Base-by-base conservation (phyloP, 2,113 vertebrate genomes). In the Chitala chitala region DNA sequence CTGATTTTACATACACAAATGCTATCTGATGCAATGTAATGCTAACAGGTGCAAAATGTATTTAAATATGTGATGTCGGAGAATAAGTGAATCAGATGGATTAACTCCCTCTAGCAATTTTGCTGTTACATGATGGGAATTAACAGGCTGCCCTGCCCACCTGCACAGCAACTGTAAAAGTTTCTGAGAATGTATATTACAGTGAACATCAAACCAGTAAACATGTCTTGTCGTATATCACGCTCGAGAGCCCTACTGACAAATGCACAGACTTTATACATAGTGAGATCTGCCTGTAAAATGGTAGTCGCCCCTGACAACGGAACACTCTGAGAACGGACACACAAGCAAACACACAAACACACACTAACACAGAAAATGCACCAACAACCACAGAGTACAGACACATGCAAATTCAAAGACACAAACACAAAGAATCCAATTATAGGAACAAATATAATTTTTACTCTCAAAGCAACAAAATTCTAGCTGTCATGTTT, bases 201-300 rank as follows among this genome's bases (percentile, higher is more conserved):
- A 17, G 26, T 50, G 44, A 42, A 31, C 29, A 13, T 20, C 13
- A 31, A 51, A 33, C 15, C 26, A 50, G 46, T 51, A 69, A 69
- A 69, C 66, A 31, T 29, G 15, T n/a, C 44, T 17, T 20, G 48
- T 69, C 26, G 20, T 53, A 51, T 51, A 68, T 68, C 40, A 68
- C 22, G 46, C 38, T 46, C 22, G 40, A 46, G 42, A 31, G 42
- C 26, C 33, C 22, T 68, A 2, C 8, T 26, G 22, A 68, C 42
- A 68, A 26, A 66, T 17, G n/a, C 38, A 13, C 20, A 42, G 3
- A 12, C 13, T 65, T 65, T 65, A 65, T 42, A 24, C 17, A 54
- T 12, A 46, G 44, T 46, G 12, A 6, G 40, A 44, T 46, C 42
- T 66, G 42, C 46, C 10, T 31, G 58, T n/a, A n/a, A n/a, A n/a